Base-by-base conservation (phyloP, 30 jellyfish, hydroid and myxozoan species). In the Hydractinia echinata region DNA sequence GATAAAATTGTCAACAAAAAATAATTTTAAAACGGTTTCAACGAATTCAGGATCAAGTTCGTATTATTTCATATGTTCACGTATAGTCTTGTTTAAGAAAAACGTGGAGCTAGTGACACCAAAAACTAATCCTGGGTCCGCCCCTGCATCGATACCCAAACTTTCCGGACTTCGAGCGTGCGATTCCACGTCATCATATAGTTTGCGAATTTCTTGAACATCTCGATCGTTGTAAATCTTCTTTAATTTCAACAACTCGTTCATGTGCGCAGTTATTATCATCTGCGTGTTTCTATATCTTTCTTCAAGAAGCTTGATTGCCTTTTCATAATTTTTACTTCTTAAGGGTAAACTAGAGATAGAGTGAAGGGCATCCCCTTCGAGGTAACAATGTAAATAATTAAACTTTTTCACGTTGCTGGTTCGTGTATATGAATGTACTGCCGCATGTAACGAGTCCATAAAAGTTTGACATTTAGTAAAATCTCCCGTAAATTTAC, bases 101-200 rank as follows among this genome's bases (percentile, higher is more conserved):
- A n/a, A n/a, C n/a, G n/a, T n/a, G n/a, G n/a, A n/a, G n/a, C n/a
- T n/a, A n/a, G n/a, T n/a, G n/a, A n/a, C n/a, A n/a, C n/a, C n/a
- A n/a, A n/a, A n/a, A n/a, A n/a, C n/a, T n/a, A n/a, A n/a, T n/a
- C n/a, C n/a, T n/a, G n/a, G n/a, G n/a, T n/a, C n/a, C n/a, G n/a
- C n/a, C n/a, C n/a, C n/a, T n/a, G n/a, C 68, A 56, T 56, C n/a
- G n/a, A 56, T n/a, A 56, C 68, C 68, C 68, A 56, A 56, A 9
- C 68, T n/a, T 56, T 56, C 13, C 68, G n/a, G n/a, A 9, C 13
- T 9, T 56, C 68, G 68, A 10, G n/a, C 68, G 68, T 56, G 10
- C n/a, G 68, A 10, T 56, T 56, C 68, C 68, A 56, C 68, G 68
- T 9, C 10, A 56, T 56, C 68, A 56, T 10, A 56, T 56, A 56